Conservation (phyloP, 2,113 vertebrate species). For the Mustela nigripes region DNA sequence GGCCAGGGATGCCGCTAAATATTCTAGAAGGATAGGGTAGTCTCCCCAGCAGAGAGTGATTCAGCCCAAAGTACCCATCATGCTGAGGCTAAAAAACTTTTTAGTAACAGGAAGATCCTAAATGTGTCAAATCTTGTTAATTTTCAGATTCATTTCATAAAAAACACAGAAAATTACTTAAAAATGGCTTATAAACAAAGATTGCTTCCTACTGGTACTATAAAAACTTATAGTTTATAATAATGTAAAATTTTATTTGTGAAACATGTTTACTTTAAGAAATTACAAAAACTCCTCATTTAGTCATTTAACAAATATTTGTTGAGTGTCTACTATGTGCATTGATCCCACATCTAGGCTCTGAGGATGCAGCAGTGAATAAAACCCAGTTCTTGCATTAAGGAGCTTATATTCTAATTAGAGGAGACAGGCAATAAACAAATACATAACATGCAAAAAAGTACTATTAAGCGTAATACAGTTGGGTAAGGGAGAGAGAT, state of each 20-base stretch:
- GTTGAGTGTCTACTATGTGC: neutral
- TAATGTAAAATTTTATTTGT: conserved; percentile 27
- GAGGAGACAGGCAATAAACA: neutral
- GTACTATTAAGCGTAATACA: neutral
- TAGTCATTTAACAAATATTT: neutral
- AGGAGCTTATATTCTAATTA: neutral
- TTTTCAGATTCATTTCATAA: neutral
- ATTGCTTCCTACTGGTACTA: neutral
- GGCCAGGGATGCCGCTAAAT: neutral
- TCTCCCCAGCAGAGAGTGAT: neutral
- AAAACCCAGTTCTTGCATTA: neutral
- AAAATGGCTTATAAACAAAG: neutral
- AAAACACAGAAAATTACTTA: neutral
- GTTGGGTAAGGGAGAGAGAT: neutral
- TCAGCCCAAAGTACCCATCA: neutral
- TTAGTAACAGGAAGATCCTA: neutral
- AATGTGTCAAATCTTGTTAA: neutral
- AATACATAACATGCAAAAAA: neutral
- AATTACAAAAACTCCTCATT: neutral
- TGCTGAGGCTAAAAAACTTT: neutral
- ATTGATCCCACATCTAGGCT: neutral
- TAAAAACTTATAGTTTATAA: neutral
- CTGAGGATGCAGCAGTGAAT: neutral
- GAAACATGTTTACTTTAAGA: conserved; percentile 5
- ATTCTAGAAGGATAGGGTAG: neutral